These are phyloP conservation scores for Odontocolon sp. DNA, from an alignment of 2,888 invertebrate genomes.

Conservation along the genomic window DNA sequence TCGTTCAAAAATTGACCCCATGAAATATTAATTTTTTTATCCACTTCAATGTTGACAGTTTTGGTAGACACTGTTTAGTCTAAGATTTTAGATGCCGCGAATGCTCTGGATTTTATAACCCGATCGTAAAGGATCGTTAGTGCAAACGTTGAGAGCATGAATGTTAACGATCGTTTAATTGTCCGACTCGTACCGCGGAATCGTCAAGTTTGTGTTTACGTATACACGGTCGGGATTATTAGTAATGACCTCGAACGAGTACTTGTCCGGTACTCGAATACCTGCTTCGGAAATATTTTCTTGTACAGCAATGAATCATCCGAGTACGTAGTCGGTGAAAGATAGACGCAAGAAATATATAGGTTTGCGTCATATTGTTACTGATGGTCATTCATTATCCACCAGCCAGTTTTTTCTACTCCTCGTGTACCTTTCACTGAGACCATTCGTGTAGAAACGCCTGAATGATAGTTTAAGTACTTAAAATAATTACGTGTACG, in stretches of 20 bases:
- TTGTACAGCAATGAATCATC: conserved; percentile 3
- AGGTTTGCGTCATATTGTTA: not conserved
- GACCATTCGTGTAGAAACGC: not conserved
- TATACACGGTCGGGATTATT: no score
- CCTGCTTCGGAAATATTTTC: not conserved
- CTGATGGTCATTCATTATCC: conserved; percentile 4
- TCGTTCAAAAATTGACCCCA: no score
- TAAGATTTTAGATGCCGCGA: conserved; percentile 12
- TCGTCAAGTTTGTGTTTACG: conserved; percentile 11
- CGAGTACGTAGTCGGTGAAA: not conserved
- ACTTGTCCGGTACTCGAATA: not conserved
- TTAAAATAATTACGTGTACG: not conserved
- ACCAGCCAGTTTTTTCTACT: not conserved
- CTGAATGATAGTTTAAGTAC: not conserved
- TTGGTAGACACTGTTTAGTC: no score
- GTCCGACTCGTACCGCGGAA: conserved; percentile 13
- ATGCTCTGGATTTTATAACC: conserved; percentile 29
- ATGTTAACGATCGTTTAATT: conserved; percentile 37
- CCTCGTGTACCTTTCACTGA: no score
- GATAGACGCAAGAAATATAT: not conserved
- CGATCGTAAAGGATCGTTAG: conserved; percentile 43
- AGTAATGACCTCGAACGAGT: not conserved
- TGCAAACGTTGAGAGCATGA: not conserved
- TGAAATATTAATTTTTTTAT: no score
- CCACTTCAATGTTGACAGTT: no score